Evolutionary conservation across 2,888 invertebrate species (phyloP).

Genomic region (Cylindroiulus punctatus): DNA sequence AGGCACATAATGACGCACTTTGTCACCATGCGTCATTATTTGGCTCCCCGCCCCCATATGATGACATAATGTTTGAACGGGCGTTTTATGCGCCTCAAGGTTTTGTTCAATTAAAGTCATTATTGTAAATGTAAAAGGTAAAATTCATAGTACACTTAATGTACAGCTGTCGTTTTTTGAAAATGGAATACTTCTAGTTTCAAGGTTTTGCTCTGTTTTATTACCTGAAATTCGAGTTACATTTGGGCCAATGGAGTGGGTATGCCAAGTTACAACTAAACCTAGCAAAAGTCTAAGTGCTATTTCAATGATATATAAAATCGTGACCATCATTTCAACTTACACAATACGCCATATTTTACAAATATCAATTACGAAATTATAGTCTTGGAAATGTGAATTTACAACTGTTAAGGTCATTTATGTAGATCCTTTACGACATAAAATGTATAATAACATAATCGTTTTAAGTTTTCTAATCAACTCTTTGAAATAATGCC

Average conservation of each 20-base stretch:
- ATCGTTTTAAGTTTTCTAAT: not conserved
- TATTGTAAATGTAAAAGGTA: too few species aligned
- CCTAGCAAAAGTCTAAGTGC: not conserved
- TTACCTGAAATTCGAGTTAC: not conserved
- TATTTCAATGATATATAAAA: not conserved
- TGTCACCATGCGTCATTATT: too few species aligned
- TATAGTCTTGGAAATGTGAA: not conserved
- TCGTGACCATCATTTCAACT: not conserved
- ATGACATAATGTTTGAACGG: too few species aligned
- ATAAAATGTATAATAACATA: not conserved
- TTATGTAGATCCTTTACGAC: not conserved
- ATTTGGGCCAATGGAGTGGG: not conserved
- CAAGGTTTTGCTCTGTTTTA: not conserved
- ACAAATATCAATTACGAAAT: not conserved
- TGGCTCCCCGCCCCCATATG: too few species aligned
- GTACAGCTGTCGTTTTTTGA: too few species aligned
- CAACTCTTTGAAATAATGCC: not conserved
- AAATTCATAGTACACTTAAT: too few species aligned
- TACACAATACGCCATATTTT: not conserved
- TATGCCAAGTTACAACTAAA: not conserved
- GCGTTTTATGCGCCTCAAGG: too few species aligned
- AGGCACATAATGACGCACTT: too few species aligned
- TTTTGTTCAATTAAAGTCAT: too few species aligned
- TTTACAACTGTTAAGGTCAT: not conserved
- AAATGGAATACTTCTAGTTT: not conserved